phyloP scores from a whole-genome alignment of 2,113 vertebrate genomes.

The Psilopogon haemacephalus region DNA sequence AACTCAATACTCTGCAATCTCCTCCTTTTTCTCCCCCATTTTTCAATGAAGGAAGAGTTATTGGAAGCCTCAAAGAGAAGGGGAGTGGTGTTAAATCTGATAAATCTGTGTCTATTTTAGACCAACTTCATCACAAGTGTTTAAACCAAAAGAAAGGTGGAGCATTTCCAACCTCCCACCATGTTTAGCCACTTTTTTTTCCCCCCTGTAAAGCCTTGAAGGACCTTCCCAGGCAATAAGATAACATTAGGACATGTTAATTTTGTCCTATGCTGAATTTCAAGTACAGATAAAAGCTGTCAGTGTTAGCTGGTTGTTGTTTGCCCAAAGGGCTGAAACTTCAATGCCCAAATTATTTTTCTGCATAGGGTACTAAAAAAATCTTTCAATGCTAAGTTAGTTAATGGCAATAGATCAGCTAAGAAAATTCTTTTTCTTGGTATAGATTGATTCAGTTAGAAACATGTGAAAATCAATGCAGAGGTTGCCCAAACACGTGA shows the following conservation, averaged over 20 bases:
- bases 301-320: background rate
- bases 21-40: background rate
- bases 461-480: background rate
- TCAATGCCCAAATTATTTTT: background rate
- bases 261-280: background rate
- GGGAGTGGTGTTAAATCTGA: background rate
- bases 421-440: background rate
- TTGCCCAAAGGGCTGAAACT: background rate
- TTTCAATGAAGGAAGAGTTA: background rate
- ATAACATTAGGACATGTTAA: background rate
- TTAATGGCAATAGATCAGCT: background rate
- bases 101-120: background rate
- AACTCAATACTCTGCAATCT: background rate
- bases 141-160: background rate
- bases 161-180: accelerated
- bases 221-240: background rate
- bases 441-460: background rate
- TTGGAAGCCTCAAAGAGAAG: background rate
- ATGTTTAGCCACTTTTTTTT: background rate
- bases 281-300: background rate
- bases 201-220: background rate
- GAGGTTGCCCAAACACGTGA: background rate
- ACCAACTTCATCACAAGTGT: background rate
- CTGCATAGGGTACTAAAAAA: background rate
- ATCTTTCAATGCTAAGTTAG: background rate